phyloP scores from a whole-genome alignment of 92 coral and sea anemone genomes.

The Desmophyllum pertusum region DNA sequence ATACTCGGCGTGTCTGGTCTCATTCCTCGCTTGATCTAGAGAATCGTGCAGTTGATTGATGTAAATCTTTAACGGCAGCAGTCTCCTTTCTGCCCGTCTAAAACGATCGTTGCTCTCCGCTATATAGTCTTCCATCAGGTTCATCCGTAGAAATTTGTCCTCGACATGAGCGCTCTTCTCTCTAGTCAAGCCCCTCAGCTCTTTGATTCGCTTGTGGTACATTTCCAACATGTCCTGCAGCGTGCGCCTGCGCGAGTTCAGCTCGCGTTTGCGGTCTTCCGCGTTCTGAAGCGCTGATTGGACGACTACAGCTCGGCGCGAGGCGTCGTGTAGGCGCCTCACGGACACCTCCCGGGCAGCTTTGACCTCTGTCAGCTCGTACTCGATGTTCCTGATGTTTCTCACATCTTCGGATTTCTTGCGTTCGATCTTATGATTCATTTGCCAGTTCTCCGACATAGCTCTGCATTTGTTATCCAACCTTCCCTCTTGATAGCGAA shows the following conservation, averaged over 20 bases:
- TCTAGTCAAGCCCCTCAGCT: constrained; percentile 34
- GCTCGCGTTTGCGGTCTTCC: constrained; percentile 65
- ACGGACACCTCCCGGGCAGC: constrained; percentile 73
- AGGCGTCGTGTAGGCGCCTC: constrained; percentile 56
- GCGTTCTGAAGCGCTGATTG: constrained; percentile 69
- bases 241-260: constrained; percentile 59
- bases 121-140: constrained; percentile 63
- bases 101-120: constrained; percentile 59
- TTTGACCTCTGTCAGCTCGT: constrained; percentile 67
- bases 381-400: constrained; percentile 54
- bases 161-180: constrained; percentile 44
- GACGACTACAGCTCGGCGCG: constrained; percentile 42
- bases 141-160: constrained; percentile 54
- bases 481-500: constrained; percentile 52
- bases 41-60: constrained; percentile 71
- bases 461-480: constrained; percentile 53
- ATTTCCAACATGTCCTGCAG: constrained; percentile 71
- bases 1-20: constrained; percentile 46
- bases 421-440: constrained; percentile 55
- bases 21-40: constrained; percentile 48
- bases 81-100: constrained; percentile 70
- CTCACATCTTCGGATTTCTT: constrained; percentile 61
- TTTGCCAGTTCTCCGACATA: constrained; percentile 65
- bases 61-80: constrained; percentile 76
- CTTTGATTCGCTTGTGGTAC: constrained; percentile 67